Evolutionary conservation across 2,888 invertebrate species (phyloP).

Genomic region (Coelinius sp.): DNA sequence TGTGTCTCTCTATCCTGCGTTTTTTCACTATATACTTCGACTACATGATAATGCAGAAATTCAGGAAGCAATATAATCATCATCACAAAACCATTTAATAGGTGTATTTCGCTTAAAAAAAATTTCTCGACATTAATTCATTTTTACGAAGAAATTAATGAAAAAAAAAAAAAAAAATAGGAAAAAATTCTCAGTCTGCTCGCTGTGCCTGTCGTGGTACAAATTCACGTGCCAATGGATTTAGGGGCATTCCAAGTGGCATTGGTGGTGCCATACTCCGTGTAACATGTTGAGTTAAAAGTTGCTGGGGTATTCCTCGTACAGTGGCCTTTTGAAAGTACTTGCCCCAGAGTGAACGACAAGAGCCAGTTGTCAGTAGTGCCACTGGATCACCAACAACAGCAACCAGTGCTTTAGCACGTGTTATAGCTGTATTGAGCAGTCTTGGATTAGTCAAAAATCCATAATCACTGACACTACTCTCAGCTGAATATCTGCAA

Average conservation of each 20-base stretch:
- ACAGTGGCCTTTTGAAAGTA: slow-evolving; percentile 53
- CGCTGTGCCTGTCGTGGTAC: slow-evolving; percentile 74
- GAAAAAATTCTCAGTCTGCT: slow-evolving; percentile 30
- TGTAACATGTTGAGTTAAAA: slow-evolving; percentile 44
- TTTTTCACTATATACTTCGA: not conserved
- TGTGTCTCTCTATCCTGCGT: not conserved
- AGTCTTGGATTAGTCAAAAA: slow-evolving; percentile 87
- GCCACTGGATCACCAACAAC: slow-evolving; percentile 90
- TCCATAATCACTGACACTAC: slow-evolving; percentile 79
- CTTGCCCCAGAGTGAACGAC: slow-evolving; percentile 80
- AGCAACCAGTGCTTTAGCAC: slow-evolving; percentile 86
- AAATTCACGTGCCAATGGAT: slow-evolving; percentile 87
- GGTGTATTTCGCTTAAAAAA: not conserved
- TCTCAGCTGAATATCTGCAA: slow-evolving; percentile 74
- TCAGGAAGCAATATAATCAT: slow-evolving; percentile 13
- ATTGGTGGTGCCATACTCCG: slow-evolving; percentile 40
- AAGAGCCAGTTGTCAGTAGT: slow-evolving; percentile 82
- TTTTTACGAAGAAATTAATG: not conserved
- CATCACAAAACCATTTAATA: slow-evolving; percentile 11
- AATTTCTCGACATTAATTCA: not conserved
- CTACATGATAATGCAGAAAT: not conserved
- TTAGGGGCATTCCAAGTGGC: slow-evolving; percentile 72
- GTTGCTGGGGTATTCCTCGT: slow-evolving; percentile 42
- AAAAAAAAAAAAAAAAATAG: not conserved
- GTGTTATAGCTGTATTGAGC: slow-evolving; percentile 85